Evolutionary conservation across 2,888 invertebrate species (phyloP).

Genomic region (Xylota segnis): DNA sequence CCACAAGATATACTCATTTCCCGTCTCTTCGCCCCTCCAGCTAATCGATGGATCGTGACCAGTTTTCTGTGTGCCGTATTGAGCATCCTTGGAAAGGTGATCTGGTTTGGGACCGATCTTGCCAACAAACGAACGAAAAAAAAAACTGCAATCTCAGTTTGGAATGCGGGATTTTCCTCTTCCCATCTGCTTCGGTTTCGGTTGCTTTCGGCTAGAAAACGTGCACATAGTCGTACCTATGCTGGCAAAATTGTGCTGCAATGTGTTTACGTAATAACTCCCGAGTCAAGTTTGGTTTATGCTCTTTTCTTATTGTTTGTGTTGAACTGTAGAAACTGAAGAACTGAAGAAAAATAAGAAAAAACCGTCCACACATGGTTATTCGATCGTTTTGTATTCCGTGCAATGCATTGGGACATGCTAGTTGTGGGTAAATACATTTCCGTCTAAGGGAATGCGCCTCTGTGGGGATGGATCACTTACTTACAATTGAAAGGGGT

Average conservation of each 20-base stretch:
- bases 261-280: conserved; percentile 74
- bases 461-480: conserved; percentile 41
- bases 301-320: conserved; percentile 41
- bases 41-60: conserved; percentile 70
- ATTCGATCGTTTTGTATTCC: conserved; percentile 72
- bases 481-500: conserved; percentile 64
- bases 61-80: conserved; percentile 69
- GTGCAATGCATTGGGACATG: conserved; percentile 56
- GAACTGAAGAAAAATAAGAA: conserved; percentile 54
- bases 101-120: conserved; percentile 70
- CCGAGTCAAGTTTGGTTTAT: conserved; percentile 34
- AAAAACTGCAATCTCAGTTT: conserved; percentile 42
- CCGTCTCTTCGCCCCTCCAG: conserved; percentile 1
- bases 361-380: conserved; percentile 73
- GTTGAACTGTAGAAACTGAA: conserved; percentile 47
- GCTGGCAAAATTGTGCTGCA: conserved; percentile 43
- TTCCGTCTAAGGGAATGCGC: conserved; percentile 69
- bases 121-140: conserved; percentile 20
- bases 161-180: conserved; percentile 52
- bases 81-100: conserved; percentile 77
- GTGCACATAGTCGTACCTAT: conserved; percentile 13
- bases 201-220: conserved; percentile 29
- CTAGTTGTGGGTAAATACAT: conserved; percentile 50
- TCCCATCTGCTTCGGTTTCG: conserved; percentile 33
- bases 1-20: conserved; percentile 13